phyloP scores from a whole-genome alignment of 92 coral and sea anemone genomes.

The Epizoanthus ramosus region DNA sequence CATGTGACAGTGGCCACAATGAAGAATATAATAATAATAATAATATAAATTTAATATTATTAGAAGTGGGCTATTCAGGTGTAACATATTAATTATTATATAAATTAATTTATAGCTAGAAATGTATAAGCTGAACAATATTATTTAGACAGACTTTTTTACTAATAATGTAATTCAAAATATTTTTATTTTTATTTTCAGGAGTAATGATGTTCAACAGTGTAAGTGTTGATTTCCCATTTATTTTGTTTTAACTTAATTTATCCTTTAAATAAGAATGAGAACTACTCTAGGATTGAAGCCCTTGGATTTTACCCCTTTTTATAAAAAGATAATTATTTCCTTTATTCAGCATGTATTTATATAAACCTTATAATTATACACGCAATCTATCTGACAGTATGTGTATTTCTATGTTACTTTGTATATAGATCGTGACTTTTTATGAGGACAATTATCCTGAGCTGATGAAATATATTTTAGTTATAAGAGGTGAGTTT shows the following conservation, averaged over 20 bases:
- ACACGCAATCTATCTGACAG: too few relatives aligned
- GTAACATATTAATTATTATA: too few relatives aligned
- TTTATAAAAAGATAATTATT: not conserved
- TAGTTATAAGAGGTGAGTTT: slow-evolving; percentile 69
- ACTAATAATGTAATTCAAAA: not conserved
- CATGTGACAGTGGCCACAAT: too few relatives aligned
- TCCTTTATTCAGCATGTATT: too few relatives aligned
- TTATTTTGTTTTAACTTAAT: not conserved
- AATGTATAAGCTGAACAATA: too few relatives aligned
- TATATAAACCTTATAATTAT: not conserved
- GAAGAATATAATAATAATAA: too few relatives aligned
- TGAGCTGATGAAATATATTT: slow-evolving; percentile 76
- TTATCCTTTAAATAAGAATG: not conserved
- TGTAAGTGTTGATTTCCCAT: slow-evolving; percentile 54
- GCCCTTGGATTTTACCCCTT: not conserved
- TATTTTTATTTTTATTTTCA: slow-evolving; percentile 35
- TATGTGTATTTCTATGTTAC: not conserved
- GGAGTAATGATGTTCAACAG: slow-evolving; percentile 79
- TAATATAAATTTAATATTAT: too few relatives aligned
- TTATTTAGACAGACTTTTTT: too few relatives aligned
- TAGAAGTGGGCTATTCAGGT: too few relatives aligned
- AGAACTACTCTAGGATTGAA: not conserved
- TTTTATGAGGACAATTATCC: slow-evolving; percentile 84
- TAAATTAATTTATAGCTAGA: too few relatives aligned
- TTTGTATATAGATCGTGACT: slow-evolving; percentile 50